phyloP scores from a whole-genome alignment of 2,113 vertebrate genomes.

The Epinephelus cyanopodus region DNA sequence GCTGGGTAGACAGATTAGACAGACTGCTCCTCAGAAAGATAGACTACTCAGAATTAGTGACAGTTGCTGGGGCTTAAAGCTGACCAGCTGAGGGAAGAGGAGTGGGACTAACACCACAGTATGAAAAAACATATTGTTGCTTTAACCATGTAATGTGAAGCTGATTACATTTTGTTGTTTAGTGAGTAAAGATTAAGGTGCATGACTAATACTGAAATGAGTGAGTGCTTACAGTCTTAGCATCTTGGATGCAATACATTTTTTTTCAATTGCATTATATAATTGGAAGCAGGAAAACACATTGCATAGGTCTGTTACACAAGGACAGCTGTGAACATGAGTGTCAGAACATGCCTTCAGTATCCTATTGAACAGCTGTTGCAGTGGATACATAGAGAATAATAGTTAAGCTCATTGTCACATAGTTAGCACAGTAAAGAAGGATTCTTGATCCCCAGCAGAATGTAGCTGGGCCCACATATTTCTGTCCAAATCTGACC shows the following conservation, averaged over 20 bases:
- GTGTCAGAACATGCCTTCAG: too few relatives aligned
- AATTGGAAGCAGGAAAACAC: too few relatives aligned
- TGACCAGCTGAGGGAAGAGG: slow-evolving; percentile 2
- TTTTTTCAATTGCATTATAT: background rate
- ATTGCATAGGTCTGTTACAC: background rate
- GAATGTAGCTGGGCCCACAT: too few relatives aligned
- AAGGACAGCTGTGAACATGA: too few relatives aligned
- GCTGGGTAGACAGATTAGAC: background rate
- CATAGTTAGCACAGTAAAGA: too few relatives aligned
- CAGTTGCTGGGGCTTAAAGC: background rate
- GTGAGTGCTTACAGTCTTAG: background rate
- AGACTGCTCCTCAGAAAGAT: background rate
- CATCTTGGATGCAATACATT: background rate
- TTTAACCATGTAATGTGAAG: slow-evolving; percentile 5
- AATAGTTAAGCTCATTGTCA: too few relatives aligned
- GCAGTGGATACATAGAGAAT: too few relatives aligned
- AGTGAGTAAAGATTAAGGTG: background rate
- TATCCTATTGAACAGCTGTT: too few relatives aligned
- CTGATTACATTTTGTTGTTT: background rate
- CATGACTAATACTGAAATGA: background rate
- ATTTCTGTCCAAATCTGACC: too few relatives aligned
- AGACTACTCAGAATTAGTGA: background rate
- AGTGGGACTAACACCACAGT: background rate
- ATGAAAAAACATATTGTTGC: slow-evolving; percentile 1
- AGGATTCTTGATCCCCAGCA: too few relatives aligned